Conservation (phyloP, 2,113 vertebrate species). For the Protobothrops flavoviridis region DNA sequence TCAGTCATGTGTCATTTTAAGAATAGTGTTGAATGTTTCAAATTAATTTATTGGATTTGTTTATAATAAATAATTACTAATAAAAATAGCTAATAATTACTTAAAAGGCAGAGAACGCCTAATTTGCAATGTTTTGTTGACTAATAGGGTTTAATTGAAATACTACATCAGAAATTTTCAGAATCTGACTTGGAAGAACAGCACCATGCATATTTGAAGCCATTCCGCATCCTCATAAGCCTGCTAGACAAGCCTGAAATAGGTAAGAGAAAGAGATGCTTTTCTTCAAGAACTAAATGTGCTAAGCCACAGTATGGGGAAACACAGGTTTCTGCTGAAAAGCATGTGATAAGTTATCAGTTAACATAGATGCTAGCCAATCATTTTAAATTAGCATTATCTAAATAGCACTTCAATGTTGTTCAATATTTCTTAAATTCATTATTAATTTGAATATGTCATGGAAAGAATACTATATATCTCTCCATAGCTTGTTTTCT, state of each 20-base stretch:
- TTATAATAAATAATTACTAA: not conserved
- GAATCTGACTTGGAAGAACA: slow-evolving; percentile 76
- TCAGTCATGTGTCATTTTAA: not conserved
- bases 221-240: slow-evolving; percentile 90
- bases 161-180: slow-evolving; percentile 82
- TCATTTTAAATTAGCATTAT: not conserved
- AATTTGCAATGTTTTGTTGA: not conserved
- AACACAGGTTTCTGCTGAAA: not conserved
- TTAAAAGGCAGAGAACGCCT: not conserved
- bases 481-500: not conserved
- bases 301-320: not conserved
- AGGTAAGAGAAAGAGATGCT: slow-evolving; percentile 69
- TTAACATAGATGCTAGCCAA: not conserved
- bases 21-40: not conserved
- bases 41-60: not conserved
- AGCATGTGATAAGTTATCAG: not conserved
- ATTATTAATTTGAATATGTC: not conserved
- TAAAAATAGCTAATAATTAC: not conserved
- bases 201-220: slow-evolving; percentile 81
- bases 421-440: not conserved
- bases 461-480: not conserved
- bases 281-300: not conserved
- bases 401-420: not conserved
- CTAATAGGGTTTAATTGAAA: slow-evolving; percentile 81
- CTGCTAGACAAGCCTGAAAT: slow-evolving; percentile 96